Evolutionary conservation across 2,797 vertebrate genomes (phyloP), one percentile per base, ranked within the genome.

Genomic region (Syngnathus rostellatus): DNA sequence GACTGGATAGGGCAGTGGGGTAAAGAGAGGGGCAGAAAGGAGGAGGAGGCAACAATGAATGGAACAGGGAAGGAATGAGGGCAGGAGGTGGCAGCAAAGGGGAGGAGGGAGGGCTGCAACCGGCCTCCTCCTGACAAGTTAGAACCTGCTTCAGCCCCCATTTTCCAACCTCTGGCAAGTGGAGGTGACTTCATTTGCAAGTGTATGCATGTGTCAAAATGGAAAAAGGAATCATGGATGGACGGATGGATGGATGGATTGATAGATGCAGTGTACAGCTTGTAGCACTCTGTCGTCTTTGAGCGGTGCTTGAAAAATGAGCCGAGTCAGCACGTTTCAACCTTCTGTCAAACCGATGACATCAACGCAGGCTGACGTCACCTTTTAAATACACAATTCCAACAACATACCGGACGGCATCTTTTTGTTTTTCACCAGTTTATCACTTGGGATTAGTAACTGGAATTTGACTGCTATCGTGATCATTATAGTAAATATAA

Each of bases 61-160:
- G 74, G 72, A 73, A 70, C 69, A 72, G 61, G 75, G 72, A 76
- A 78, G 74, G 84, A 81, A 83, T 77, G 76, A 80, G 74, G 60
- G 75, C 69, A 77, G 76, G 78, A 83, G 81, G 76, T 11, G 64
- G 68, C 68, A 43, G 59, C 31, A 17, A 17, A 72, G 68, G 70
- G 74, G 83, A 86, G 76, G 79, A 31, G 31, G 73, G 58, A 14
- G 40, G 41, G 16, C 21, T 62, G 69, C 53, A 62, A 62, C 73
- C 74, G 75, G 23, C 70, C 67, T 71, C 48, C 74, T 81, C 73
- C 68, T 77, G 83, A 85, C 88, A 89, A 86, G 88, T 85, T 86
- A 64, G 70, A 87, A 89, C 88, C 85, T 90, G 88, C 83, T 77
- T 77, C 83, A 63, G 76, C 81, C 83, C 86, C 82, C 75, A 77